Evolutionary conservation across 2,888 invertebrate species (phyloP), one percentile per base, ranked within the genome.

Genomic region (Keiferia lycopersicella): DNA sequence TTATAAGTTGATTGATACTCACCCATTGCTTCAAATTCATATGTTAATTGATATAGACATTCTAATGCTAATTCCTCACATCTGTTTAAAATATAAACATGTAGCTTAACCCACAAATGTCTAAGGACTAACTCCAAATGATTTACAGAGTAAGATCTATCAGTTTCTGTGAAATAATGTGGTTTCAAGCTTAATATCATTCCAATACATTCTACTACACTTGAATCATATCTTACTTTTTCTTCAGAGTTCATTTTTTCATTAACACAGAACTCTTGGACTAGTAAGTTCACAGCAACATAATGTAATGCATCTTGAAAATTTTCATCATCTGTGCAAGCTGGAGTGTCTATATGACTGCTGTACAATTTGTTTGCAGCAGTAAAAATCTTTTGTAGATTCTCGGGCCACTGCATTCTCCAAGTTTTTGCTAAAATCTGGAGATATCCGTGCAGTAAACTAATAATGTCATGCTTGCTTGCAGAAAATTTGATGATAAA

Each of bases 341-440:
- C 74, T 18, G 92, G 92, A 38, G 84, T 73, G 73, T 91, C 89
- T 72, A 88, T 82, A 68, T 90, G 89, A 66, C 81, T 88, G 67
- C 84, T 90, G 66, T 92, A 93, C 68, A 91, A 93, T 70, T 91
- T 86, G 73, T 94, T 95, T 7, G 93, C 91, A 78, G 93, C 89
- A 66, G 94, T 82, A 81, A 93, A 96, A 57, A 94, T 75, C 14
- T 91, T 84, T 0, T 91, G 75, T 38, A 96, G 84, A 57, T 91
- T 92, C 65, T 91, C 83, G 0, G 96, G 95, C 96, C 96, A 96
- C 67, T 92, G 92, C 10, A 89, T 75, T 71, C 88, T 88, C 94
- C 95, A 95, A 71, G 95, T 93, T 7, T 83, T 84, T 10, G 93
- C 87, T 62, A 96, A 80, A 69, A 92, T 87, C 72, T 86, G 84